phyloP scores from a whole-genome alignment of 2,888 invertebrate species.

The Dioctria rufipes region DNA sequence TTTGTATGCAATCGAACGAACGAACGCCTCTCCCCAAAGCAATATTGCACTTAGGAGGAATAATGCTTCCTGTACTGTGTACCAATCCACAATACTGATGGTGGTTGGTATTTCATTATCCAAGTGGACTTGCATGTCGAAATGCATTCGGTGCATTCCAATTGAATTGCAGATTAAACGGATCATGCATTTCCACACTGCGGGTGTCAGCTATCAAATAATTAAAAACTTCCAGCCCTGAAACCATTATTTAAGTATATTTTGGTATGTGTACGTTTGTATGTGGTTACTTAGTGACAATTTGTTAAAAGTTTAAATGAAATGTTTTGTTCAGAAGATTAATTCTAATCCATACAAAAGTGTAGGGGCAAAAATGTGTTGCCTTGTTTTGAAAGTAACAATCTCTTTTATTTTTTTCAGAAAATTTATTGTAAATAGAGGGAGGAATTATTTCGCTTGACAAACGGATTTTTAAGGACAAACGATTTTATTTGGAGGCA shows the following conservation, averaged over 20 bases:
- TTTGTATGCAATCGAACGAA: conserved; percentile 49
- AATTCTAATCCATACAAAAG: no score
- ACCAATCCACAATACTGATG: neutral
- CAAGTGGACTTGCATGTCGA: conserved; percentile 51
- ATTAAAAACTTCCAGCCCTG: conserved; percentile 2
- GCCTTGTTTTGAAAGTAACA: no score
- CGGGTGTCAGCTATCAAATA: conserved; percentile 24
- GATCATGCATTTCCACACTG: conserved; percentile 38
- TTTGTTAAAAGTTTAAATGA: no score
- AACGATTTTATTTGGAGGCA: no score
- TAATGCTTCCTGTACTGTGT: neutral
- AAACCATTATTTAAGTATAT: neutral
- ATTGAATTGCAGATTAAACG: conserved; percentile 59
- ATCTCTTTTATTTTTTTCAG: no score
- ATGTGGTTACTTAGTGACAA: no score
- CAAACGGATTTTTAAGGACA: no score
- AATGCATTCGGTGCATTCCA: conserved; percentile 58
- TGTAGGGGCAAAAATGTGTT: no score
- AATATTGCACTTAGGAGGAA: conserved; percentile 32
- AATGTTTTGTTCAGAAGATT: no score
- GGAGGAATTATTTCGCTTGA: no score
- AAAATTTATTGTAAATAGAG: no score
- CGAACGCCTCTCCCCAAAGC: neutral
- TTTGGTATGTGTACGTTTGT: no score
- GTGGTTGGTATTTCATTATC: conserved; percentile 54